Evolutionary conservation across 1,140 invertebrate species (phyloP).

Genomic region (Euschistus heros): DNA sequence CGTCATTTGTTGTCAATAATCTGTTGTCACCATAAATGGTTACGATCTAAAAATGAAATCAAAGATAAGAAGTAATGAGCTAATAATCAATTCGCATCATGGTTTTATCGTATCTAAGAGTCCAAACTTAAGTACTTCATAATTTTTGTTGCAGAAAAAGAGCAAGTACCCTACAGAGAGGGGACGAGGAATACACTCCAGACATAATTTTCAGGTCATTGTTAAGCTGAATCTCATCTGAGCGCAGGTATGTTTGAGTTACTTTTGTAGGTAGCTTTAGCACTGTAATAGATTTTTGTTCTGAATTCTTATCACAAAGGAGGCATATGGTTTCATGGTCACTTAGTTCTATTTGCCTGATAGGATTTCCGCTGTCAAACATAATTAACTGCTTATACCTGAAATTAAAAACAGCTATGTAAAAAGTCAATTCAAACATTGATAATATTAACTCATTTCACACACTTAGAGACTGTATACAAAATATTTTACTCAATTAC

Average conservation of each 20-base stretch:
- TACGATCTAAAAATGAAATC: slow-evolving; percentile 5
- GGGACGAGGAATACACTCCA: not conserved
- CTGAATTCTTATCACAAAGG: not conserved
- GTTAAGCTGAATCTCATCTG: not conserved
- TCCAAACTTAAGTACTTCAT: too few species aligned
- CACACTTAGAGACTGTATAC: too few species aligned
- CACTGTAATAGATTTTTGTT: not conserved
- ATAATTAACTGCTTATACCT: slow-evolving; percentile 21
- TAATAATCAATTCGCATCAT: not conserved
- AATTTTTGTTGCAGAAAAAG: not conserved
- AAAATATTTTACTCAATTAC: too few species aligned
- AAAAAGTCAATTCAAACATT: too few species aligned
- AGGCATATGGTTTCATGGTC: slow-evolving; percentile 12
- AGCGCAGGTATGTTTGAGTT: not conserved
- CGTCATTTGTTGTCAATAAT: not conserved
- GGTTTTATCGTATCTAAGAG: too few species aligned
- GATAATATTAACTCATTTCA: too few species aligned
- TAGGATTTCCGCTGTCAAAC: slow-evolving; percentile 19
- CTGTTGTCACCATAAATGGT: slow-evolving; percentile 4
- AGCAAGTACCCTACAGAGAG: not conserved
- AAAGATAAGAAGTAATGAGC: not conserved
- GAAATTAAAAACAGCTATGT: not conserved
- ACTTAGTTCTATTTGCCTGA: not conserved
- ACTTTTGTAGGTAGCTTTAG: slow-evolving; percentile 9
- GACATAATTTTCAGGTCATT: slow-evolving; percentile 17